Percentiles rank a stretch among this genome's conserved stretches.
phyloP scores from a whole-genome alignment of 1,140 invertebrate genomes.

The Drosophila watanabei region DNA sequence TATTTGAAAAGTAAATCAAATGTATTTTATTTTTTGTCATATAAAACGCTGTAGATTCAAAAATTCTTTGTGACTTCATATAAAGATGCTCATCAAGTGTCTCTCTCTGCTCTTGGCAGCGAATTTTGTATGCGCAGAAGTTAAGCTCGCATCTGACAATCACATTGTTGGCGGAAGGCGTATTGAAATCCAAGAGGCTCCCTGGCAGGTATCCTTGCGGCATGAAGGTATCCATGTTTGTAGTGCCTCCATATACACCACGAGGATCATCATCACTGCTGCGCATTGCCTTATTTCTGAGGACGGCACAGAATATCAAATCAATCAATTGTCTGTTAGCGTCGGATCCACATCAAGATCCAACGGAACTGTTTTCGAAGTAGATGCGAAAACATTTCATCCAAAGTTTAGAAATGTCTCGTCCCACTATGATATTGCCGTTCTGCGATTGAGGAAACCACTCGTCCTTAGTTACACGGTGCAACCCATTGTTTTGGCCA shows the following conservation, averaged over 20 bases:
- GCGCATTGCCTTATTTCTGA: neutral
- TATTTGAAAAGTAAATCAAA: neutral
- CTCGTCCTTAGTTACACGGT: neutral
- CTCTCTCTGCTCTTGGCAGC: neutral
- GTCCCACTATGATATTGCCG: neutral
- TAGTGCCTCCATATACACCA: conserved; percentile 1
- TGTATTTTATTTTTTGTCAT: neutral
- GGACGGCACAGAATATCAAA: neutral
- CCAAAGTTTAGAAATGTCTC: neutral
- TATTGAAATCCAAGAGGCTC: neutral
- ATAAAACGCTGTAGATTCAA: neutral
- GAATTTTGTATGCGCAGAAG: neutral
- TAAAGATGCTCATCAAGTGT: neutral
- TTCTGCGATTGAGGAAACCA: neutral
- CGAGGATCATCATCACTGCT: neutral
- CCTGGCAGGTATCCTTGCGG: conserved; percentile 2
- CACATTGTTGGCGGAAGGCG: neutral
- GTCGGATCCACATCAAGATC: neutral
- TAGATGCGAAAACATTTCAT: neutral
- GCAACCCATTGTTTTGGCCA: neutral
- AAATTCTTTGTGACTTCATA: neutral
- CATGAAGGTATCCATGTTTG: neutral
- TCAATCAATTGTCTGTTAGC: neutral
- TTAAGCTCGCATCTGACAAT: neutral
- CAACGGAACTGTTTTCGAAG: neutral